Conservation (phyloP, 2,113 vertebrate species). For the Ictidomys tridecemlineatus region DNA sequence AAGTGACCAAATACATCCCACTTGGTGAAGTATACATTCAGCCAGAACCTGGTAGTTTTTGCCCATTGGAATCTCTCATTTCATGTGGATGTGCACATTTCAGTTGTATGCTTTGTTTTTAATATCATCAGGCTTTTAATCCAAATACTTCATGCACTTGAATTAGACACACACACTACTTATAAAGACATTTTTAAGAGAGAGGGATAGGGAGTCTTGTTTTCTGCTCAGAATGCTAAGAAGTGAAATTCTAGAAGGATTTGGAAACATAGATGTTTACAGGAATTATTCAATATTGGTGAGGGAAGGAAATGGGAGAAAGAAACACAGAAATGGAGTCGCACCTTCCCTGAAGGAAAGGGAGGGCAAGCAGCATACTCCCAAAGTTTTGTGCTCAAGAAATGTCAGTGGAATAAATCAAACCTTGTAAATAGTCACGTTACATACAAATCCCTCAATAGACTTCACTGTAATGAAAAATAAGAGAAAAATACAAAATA, state of each 20-base stretch:
- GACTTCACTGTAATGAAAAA: neutral
- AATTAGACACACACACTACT: neutral
- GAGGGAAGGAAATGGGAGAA: neutral
- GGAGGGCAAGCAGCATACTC: neutral
- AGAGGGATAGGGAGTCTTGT: neutral
- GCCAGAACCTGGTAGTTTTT: neutral
- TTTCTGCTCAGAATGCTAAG: neutral
- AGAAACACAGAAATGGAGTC: neutral
- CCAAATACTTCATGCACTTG: neutral
- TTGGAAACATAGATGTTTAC: neutral
- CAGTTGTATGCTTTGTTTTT: neutral
- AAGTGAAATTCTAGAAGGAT: slow-evolving; percentile 1
- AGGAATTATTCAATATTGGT: neutral
- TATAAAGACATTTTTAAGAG: neutral
- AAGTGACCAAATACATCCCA: neutral
- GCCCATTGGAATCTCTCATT: neutral
- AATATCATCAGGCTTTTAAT: slow-evolving; percentile 23
- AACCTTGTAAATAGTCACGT: neutral
- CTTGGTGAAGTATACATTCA: neutral
- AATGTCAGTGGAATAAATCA: slow-evolving; percentile 4
- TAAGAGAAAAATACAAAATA: neutral
- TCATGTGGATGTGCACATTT: neutral
- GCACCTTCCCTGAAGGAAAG: neutral
- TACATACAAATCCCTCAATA: neutral
- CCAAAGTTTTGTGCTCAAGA: neutral